Evolutionary conservation across 2,113 vertebrate genomes (phyloP).

Genomic region (Eupsittula cactorum): DNA sequence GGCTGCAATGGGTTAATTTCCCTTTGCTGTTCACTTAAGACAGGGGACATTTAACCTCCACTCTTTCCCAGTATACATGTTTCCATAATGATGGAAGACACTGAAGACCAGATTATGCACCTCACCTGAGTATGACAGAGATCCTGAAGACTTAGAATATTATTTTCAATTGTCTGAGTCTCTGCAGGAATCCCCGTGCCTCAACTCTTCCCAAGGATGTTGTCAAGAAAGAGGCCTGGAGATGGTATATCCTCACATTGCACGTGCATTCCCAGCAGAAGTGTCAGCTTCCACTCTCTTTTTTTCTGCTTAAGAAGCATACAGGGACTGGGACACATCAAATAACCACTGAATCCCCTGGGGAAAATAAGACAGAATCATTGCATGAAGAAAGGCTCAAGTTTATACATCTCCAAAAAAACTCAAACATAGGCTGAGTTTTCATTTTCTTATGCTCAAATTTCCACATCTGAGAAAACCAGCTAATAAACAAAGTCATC

Average conservation of each 20-base stretch:
- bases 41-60: neutral
- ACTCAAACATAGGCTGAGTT: neutral
- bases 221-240: neutral
- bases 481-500: conserved; percentile 23
- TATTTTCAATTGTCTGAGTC: neutral
- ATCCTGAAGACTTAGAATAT: neutral
- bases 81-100: neutral
- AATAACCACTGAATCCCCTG: neutral
- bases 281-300: neutral
- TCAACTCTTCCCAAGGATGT: neutral
- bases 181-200: neutral
- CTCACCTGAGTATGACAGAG: neutral
- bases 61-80: neutral
- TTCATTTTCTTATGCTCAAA: conserved; percentile 10
- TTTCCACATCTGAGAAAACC: conserved; percentile 5
- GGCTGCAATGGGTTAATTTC: neutral
- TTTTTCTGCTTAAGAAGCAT: neutral
- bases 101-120: neutral
- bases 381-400: neutral
- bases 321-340: neutral
- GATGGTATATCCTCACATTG: neutral
- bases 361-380: neutral
- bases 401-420: neutral
- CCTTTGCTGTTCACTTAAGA: neutral
- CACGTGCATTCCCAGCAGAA: neutral